Evolutionary conservation across 35 echinoderm and acorn worm species (phyloP).

Genomic region (Lytechinus pictus): DNA sequence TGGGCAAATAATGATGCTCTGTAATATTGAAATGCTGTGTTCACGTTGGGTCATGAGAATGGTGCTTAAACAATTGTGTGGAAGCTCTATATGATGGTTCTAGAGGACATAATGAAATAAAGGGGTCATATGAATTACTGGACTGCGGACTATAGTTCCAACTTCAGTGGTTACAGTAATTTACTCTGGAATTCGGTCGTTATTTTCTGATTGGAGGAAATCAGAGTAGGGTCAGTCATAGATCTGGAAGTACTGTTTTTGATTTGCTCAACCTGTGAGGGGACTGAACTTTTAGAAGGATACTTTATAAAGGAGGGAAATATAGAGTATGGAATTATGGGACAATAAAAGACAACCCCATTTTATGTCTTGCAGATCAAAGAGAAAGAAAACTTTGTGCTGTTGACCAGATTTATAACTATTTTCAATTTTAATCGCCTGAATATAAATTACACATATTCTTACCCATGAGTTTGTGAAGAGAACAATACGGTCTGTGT

Average conservation of each 20-base stretch:
- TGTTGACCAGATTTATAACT: too few relatives aligned
- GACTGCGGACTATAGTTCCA: background rate
- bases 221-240: background rate
- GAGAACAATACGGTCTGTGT: too few relatives aligned
- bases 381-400: too few relatives aligned
- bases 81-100: background rate
- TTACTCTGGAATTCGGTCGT: constrained; percentile 32
- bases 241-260: background rate
- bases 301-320: background rate
- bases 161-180: constrained; percentile 33
- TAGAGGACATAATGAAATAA: background rate
- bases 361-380: too few relatives aligned
- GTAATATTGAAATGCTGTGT: too few relatives aligned
- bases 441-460: too few relatives aligned
- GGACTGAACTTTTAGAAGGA: background rate
- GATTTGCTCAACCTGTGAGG: background rate
- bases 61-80: too few relatives aligned
- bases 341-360: too few relatives aligned
- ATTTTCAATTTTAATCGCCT: too few relatives aligned
- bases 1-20: too few relatives aligned
- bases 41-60: too few relatives aligned
- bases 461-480: too few relatives aligned
- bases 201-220: background rate
- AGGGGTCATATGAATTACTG: background rate
- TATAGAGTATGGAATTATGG: background rate